These are phyloP conservation scores for Hyposoter didymator DNA, from an alignment of 2,888 invertebrate species.

Conservation along the genomic window DNA sequence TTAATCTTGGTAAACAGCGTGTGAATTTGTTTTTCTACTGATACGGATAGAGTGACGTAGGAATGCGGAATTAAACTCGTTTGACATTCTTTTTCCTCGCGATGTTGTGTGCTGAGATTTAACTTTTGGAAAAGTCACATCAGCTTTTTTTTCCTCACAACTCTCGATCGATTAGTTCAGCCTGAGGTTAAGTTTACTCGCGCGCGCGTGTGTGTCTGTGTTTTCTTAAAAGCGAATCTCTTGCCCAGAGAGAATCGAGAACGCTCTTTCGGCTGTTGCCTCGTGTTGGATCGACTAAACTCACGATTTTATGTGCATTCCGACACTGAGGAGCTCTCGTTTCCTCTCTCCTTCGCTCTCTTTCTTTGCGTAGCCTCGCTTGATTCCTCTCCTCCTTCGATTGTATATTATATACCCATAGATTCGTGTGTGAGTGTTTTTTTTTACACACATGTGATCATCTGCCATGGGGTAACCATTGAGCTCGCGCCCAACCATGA, in stretches of 20 bases:
- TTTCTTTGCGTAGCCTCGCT: conserved; percentile 26
- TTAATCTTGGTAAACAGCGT: background rate
- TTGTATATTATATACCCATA: conserved; percentile 25
- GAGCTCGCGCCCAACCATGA: conserved; percentile 55
- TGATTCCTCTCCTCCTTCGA: conserved; percentile 60
- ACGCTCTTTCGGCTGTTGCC: conserved; percentile 44
- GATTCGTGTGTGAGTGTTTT: background rate
- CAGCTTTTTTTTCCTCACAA: background rate
- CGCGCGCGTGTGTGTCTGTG: background rate
- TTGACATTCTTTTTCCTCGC: background rate
- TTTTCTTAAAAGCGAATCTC: conserved; percentile 20
- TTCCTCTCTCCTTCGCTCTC: background rate
- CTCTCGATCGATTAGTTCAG: conserved; percentile 5
- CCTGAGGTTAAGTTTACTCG: conserved; percentile 4
- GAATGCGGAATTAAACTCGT: conserved; percentile 42
- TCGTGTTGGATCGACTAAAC: conserved; percentile 73
- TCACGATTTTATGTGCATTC: conserved; percentile 78
- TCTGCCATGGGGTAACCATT: conserved; percentile 41
- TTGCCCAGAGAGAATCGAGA: conserved; percentile 24
- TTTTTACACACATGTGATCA: conserved; percentile 21
- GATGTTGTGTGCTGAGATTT: background rate
- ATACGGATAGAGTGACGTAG: background rate
- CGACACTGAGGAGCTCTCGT: conserved; percentile 70
- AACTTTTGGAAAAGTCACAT: conserved; percentile 15
- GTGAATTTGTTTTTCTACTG: conserved; percentile 15